phyloP scores from a whole-genome alignment of 1,140 invertebrate species.

The Tribolium madens region DNA sequence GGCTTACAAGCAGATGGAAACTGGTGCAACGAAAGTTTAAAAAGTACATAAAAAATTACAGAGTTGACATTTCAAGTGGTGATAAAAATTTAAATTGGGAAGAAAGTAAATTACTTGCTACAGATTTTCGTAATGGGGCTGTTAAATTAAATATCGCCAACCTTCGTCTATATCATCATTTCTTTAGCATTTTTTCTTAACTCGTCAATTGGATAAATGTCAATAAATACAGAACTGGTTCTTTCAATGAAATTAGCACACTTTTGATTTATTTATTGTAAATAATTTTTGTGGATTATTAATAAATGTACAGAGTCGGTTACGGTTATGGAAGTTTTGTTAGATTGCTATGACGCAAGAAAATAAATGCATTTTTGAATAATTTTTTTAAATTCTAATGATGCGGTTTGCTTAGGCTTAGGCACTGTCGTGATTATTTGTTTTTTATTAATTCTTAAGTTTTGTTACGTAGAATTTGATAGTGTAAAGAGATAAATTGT shows the following conservation, averaged over 20 bases:
- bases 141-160: not conserved
- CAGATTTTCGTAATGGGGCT: not conserved
- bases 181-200: not conserved
- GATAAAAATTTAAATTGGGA: not conserved
- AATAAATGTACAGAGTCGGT: too few relatives aligned
- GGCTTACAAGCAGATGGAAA: not conserved
- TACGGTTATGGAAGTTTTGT: too few relatives aligned
- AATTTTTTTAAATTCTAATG: too few relatives aligned
- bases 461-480: too few relatives aligned
- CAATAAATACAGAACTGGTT: not conserved
- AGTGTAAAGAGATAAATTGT: too few relatives aligned
- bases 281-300: too few relatives aligned
- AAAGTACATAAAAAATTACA: not conserved
- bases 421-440: too few relatives aligned
- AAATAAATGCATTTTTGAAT: too few relatives aligned
- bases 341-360: too few relatives aligned
- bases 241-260: not conserved
- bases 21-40: not conserved
- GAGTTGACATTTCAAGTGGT: not conserved
- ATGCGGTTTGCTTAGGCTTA: too few relatives aligned
- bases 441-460: too few relatives aligned
- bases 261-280: not conserved
- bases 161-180: not conserved
- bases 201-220: not conserved
- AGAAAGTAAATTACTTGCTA: not conserved